Base-by-base conservation (phyloP, 2,797 vertebrate species). In the Neostethus bicornis region DNA sequence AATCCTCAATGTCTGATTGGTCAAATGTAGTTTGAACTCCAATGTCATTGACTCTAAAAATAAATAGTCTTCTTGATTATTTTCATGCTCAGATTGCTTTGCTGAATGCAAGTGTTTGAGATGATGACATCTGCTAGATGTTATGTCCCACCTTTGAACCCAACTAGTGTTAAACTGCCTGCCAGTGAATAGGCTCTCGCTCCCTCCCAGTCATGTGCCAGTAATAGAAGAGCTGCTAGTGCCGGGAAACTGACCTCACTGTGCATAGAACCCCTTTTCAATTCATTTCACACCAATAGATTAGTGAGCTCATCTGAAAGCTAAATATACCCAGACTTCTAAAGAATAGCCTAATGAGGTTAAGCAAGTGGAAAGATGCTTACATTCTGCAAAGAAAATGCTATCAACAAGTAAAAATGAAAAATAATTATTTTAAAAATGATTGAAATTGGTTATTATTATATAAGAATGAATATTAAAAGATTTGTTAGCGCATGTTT, bases 161-260 rank as follows among this genome's bases (percentile, higher is more conserved):
- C 44, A 9, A 31, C 43, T 20, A 53, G 19, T 63, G 56, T 48
- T 16, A 37, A 60, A 37, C 57, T 17, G 41, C 51, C 3, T 4
- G 35, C n/a, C 3, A n/a, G 26, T 81, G 63, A 87, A 86, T 76
- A 16, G 70, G 46, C 29, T 49, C n/a, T 45, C 60, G 24, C 20
- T 7, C 82, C 71, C 32, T 53, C 80, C 69, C 54, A 20, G 34
- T 73, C 68, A 51, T 32, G 37, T 89, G 67, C 84, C 87, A 32
- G 89, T 82, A 91, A 87, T 13, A 39, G 4, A 26, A 16, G 10
- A 19, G n/a, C 73, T 59, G 79, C 19, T 69, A 29, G 83, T 92
- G 78, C 88, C 83, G 82, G 90, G 89, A 92, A 92, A 61, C 61
- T 56, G 25, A 50, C 68, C 58, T 67, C 46, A 41, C 35, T 29